Evolutionary conservation across 2,113 vertebrate genomes (phyloP).

Genomic region (Aegithalos caudatus): DNA sequence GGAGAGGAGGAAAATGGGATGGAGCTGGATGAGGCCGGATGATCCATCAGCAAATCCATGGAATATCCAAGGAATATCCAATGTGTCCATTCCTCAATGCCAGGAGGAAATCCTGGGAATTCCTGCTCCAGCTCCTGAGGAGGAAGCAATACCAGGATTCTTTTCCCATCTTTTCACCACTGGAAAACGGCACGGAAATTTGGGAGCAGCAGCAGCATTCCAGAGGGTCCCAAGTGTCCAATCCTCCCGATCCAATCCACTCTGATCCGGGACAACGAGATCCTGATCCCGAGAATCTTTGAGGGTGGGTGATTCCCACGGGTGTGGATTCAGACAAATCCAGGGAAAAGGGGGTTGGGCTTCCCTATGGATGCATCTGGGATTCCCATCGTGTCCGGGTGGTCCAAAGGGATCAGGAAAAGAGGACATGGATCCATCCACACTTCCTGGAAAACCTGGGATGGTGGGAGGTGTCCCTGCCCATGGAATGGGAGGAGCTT

Average conservation of each 20-base stretch:
- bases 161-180: accelerated
- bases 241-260: not conserved
- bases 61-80: accelerated
- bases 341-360: not conserved
- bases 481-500: not conserved
- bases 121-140: not conserved
- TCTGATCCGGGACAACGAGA: accelerated
- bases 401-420: not conserved
- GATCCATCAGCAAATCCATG: not conserved
- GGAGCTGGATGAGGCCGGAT: not conserved
- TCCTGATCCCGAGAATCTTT: not conserved
- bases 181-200: not conserved
- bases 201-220: not conserved
- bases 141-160: not conserved
- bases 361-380: not conserved
- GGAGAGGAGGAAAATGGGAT: not conserved
- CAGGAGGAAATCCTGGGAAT: not conserved
- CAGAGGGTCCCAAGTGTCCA: accelerated
- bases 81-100: accelerated
- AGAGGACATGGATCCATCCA: not conserved
- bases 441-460: not conserved
- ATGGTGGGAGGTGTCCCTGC: not conserved
- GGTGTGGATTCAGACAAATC: not conserved
- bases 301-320: accelerated
- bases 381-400: accelerated